Base-by-base conservation (phyloP, 2,888 invertebrate genomes). In the Drymonia ruficornis region DNA sequence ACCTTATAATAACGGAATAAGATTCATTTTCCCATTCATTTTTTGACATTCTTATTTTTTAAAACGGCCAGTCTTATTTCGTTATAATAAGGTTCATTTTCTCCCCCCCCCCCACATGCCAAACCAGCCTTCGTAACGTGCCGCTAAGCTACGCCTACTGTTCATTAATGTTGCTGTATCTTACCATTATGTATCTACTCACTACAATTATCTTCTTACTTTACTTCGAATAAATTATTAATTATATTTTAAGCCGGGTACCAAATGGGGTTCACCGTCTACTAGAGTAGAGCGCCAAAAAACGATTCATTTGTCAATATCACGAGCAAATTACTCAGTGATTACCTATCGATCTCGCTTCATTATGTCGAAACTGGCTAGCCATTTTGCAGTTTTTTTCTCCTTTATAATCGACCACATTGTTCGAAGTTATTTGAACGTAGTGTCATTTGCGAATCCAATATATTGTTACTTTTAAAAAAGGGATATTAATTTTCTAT, bases 251-350 rank as follows among this genome's bases (percentile, higher is more conserved):
- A 9, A 28, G 0, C 3, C 15, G 9, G 46, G 31, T 46, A 4
- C 29, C 15, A 31, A 46, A 15, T 46, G 23, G 28, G 13, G 12
- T 46, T 23, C 23, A 18, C 5, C 28, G 31, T 45, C 45, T 45
- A 46, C 15, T 15, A 46, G 29, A 18, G 9, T 46, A 46, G 29
- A 2, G 5, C 11, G 16, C 16, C 11, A 31, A 46, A 46, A 31
- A 46, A 46, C 46, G 13, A 31, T 45, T 45, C 28, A 45, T 46
- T 46, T 46, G 29, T 31, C 46, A 46, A 46, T 46, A 46, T 46
- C 29, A 16, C 46, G 11, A 46, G 29, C n/a, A 46, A 46, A 46
- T 46, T 31, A 46, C 46, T 16, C 46, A 29, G 9, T 31, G 15
- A 46, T 28, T 45, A 44, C 44, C 45, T 45, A 45, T 28, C 45